These are phyloP conservation scores for Palythoa grandiflora DNA, from an alignment of 92 coral and sea anemone genomes.

Conservation along the genomic window DNA sequence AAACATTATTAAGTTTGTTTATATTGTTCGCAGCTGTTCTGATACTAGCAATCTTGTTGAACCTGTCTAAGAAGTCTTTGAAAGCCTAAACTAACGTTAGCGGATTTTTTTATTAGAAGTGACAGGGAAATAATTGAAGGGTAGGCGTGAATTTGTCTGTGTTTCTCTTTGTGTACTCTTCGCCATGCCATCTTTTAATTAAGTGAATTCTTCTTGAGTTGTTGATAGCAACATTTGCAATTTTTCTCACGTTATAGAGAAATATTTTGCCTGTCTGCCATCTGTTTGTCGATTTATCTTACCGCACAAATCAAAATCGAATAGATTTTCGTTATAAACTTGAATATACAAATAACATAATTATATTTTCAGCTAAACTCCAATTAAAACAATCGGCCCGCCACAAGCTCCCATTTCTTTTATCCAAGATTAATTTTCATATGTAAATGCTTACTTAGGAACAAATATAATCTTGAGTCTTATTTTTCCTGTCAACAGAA, in stretches of 20 bases:
- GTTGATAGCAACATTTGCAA: not conserved
- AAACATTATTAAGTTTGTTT: constrained; percentile 14
- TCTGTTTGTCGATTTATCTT: not conserved
- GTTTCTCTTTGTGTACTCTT: constrained; percentile 10
- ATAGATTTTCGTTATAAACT: not conserved
- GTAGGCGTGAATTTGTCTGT: constrained; percentile 27
- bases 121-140: constrained; percentile 14
- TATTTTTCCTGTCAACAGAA: constrained; percentile 38
- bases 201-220: constrained; percentile 26
- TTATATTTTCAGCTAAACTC: not conserved
- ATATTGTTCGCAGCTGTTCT: not conserved
- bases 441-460: constrained; percentile 17
- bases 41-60: constrained; percentile 26
- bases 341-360: not conserved
- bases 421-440: constrained; percentile 11
- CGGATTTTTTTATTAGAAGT: constrained; percentile 11
- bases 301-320: not conserved
- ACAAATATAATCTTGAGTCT: constrained; percentile 7
- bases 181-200: constrained; percentile 25
- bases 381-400: not conserved
- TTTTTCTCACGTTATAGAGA: not conserved
- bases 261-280: not conserved
- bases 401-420: constrained; percentile 1
- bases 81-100: not conserved
- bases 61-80: constrained; percentile 1